Evolutionary conservation across 2,797 vertebrate species (phyloP).

Genomic region (Enteromius unitaeniatus): DNA sequence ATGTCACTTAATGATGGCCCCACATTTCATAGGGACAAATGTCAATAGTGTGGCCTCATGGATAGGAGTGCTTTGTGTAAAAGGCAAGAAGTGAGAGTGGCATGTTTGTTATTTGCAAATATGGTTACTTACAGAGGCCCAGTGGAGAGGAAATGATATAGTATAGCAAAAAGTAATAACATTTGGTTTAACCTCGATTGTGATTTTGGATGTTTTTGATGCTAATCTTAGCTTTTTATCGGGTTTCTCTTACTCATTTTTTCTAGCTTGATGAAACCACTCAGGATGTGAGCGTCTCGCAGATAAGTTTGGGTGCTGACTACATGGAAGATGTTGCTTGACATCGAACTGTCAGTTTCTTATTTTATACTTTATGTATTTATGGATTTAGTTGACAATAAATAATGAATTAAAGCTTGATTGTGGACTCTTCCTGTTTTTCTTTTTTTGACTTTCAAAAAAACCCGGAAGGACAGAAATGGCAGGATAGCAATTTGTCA

Average conservation of each 20-base stretch:
- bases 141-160: background rate
- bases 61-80: conserved; percentile 23
- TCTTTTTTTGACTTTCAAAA: background rate
- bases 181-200: background rate
- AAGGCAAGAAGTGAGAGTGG: conserved; percentile 37
- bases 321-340: conserved; percentile 91
- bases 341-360: conserved; percentile 39
- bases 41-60: background rate
- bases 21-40: background rate
- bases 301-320: conserved; percentile 86
- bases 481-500: background rate
- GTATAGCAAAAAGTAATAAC: background rate
- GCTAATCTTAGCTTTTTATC: background rate
- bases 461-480: background rate
- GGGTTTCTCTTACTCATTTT: conserved; percentile 1
- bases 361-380: conserved; percentile 57
- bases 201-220: background rate
- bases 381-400: conserved; percentile 47
- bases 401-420: conserved; percentile 33
- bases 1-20: background rate
- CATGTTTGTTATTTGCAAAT: background rate
- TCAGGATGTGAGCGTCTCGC: conserved; percentile 88
- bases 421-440: conserved; percentile 27
- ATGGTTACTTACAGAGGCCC: background rate
- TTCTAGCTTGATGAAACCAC: conserved; percentile 87